These are phyloP conservation scores for Calyptomena viridis DNA, from an alignment of 2,113 vertebrate genomes.

Conservation along the genomic window DNA sequence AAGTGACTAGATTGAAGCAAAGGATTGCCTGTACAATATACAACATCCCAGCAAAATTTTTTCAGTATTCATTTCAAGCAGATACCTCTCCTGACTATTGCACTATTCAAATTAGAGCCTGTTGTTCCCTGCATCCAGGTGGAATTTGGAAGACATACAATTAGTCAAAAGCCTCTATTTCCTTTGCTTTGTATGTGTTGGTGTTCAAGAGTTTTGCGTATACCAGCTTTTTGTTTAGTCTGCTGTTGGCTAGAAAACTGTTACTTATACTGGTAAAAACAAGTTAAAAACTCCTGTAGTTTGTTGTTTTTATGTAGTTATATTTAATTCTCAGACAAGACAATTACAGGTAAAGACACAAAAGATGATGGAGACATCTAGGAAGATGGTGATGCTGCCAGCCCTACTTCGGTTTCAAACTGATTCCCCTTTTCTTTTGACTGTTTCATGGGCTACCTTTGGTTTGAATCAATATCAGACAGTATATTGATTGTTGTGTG, in stretches of 20 bases:
- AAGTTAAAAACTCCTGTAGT: not conserved
- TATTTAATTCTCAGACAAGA: not conserved
- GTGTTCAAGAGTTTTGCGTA: not conserved
- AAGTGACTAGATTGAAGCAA: not conserved
- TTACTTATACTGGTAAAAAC: not conserved
- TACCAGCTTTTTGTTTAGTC: not conserved
- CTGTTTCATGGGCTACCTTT: not conserved
- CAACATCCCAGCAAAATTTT: not conserved
- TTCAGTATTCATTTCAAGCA: not conserved
- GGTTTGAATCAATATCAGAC: not conserved
- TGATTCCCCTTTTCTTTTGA: not conserved
- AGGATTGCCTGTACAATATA: rapidly evolving
- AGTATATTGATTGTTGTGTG: not conserved
- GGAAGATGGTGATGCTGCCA: not conserved
- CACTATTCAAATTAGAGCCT: not conserved
- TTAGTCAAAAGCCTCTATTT: not conserved
- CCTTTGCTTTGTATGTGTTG: not conserved
- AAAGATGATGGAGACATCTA: not conserved
- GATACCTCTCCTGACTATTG: not conserved
- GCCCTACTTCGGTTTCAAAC: not conserved
- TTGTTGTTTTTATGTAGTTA: not conserved
- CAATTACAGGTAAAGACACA: not conserved
- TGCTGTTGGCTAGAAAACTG: not conserved
- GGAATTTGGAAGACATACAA: rapidly evolving
- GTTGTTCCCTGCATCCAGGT: not conserved